These are phyloP conservation scores for Bettongia penicillata DNA, from an alignment of 2,113 vertebrate species.

Conservation along the genomic window DNA sequence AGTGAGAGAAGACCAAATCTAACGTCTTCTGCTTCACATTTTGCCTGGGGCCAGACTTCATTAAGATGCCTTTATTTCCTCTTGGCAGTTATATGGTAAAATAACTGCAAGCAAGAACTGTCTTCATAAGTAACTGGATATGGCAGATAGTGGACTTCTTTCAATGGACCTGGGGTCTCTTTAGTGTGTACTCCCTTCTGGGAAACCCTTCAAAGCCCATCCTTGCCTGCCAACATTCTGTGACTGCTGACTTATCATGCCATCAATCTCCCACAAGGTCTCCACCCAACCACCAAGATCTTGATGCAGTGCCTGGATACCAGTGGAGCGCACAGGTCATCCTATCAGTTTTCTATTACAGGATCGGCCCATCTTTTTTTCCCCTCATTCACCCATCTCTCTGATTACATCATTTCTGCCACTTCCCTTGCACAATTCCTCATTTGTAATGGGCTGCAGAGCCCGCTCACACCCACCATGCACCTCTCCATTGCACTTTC, in stretches of 20 bases:
- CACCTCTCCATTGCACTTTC: neutral
- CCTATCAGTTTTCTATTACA: neutral
- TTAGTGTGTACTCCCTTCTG: neutral
- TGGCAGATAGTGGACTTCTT: neutral
- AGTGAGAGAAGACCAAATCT: neutral
- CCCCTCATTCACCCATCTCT: neutral
- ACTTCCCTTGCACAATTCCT: neutral
- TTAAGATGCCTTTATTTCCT: neutral
- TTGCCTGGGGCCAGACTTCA: neutral
- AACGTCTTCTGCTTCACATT: neutral
- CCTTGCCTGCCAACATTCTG: neutral
- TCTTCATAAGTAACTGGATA: neutral
- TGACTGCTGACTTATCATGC: neutral
- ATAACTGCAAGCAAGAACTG: neutral
- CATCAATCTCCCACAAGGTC: neutral
- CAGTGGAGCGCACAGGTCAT: too few relatives aligned
- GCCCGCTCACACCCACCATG: neutral
- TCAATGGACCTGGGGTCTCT: neutral
- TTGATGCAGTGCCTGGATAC: neutral
- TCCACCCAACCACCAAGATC: neutral
- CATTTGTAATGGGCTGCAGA: neutral
- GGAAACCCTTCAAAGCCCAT: neutral
- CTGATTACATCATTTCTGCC: neutral
- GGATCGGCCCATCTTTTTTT: neutral
- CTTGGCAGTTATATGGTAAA: neutral